A percentile compares a stretch with the other conserved stretches of the same genome.
phyloP scores from a whole-genome alignment of 2,888 invertebrate species.

The Microctonus aethiopoides region DNA sequence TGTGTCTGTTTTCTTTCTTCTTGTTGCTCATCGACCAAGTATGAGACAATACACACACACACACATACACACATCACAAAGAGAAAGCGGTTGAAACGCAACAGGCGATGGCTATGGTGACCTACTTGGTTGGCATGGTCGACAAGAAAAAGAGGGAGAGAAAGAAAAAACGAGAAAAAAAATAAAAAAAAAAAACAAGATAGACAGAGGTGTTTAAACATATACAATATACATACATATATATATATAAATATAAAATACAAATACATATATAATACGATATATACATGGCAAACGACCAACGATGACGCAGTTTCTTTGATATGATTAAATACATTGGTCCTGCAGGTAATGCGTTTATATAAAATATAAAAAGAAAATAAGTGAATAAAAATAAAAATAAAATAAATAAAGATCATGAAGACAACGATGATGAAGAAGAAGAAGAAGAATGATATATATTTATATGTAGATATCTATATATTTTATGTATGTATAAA shows the following conservation, averaged over 20 bases:
- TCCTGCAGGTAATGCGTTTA: background rate
- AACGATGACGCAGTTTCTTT: slow-evolving; percentile 38
- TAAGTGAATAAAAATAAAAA: background rate
- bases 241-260: background rate
- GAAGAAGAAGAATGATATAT: background rate
- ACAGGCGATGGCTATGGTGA: slow-evolving; percentile 51
- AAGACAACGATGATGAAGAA: background rate
- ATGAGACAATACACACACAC: slow-evolving; percentile 32
- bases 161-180: slow-evolving; percentile 15
- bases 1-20: slow-evolving; percentile 15
- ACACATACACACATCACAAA: slow-evolving; percentile 43
- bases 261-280: slow-evolving; percentile 9
- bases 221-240: too few species aligned
- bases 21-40: slow-evolving; percentile 32
- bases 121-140: slow-evolving; percentile 41
- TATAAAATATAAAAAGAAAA: slow-evolving; percentile 2
- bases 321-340: slow-evolving; percentile 14
- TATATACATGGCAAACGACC: slow-evolving; percentile 18
- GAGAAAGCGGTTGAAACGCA: slow-evolving; percentile 64
- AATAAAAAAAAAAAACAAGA: too few species aligned
- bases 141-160: slow-evolving; percentile 15
- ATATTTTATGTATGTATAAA: too few species aligned
- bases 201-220: background rate
- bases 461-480: too few species aligned
- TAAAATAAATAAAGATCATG: background rate